These are phyloP conservation scores for Psittacula derbiana DNA, from an alignment of 2,797 vertebrate species.

Conservation along the genomic window DNA sequence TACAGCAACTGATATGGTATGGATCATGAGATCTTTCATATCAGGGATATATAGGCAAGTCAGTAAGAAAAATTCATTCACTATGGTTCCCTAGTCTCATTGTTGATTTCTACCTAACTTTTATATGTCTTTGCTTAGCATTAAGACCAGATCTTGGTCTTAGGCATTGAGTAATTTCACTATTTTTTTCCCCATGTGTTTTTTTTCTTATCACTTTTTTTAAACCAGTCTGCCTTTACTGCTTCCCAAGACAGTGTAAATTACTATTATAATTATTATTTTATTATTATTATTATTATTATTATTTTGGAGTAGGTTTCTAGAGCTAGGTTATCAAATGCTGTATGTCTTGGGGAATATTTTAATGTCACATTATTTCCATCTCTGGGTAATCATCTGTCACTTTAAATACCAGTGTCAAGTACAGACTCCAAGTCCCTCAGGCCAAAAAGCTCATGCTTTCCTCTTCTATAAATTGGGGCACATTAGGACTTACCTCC, in stretches of 20 bases:
- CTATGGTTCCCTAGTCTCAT: neutral
- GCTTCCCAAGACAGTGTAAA: neutral
- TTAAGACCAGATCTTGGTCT: neutral
- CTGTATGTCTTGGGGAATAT: constrained; percentile 38
- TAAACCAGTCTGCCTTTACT: neutral
- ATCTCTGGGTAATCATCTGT: constrained; percentile 46
- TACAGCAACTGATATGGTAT: neutral
- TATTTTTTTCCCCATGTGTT: neutral
- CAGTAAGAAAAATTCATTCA: neutral
- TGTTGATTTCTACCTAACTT: neutral
- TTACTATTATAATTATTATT: neutral
- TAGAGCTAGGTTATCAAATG: constrained; percentile 14
- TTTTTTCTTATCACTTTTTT: neutral
- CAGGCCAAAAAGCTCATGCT: constrained; percentile 50
- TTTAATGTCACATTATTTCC: constrained; percentile 57
- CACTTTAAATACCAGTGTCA: constrained; percentile 53
- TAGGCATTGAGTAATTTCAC: neutral
- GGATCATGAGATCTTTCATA: neutral
- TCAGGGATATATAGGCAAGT: neutral
- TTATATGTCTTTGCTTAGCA: neutral
- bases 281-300: neutral
- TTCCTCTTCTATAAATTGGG: constrained; percentile 44
- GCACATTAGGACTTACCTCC: neutral
- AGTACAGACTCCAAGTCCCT: constrained; percentile 38
- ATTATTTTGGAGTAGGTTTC: neutral